phyloP scores from a whole-genome alignment of 2,113 vertebrate genomes.

The Halichoerus grypus region DNA sequence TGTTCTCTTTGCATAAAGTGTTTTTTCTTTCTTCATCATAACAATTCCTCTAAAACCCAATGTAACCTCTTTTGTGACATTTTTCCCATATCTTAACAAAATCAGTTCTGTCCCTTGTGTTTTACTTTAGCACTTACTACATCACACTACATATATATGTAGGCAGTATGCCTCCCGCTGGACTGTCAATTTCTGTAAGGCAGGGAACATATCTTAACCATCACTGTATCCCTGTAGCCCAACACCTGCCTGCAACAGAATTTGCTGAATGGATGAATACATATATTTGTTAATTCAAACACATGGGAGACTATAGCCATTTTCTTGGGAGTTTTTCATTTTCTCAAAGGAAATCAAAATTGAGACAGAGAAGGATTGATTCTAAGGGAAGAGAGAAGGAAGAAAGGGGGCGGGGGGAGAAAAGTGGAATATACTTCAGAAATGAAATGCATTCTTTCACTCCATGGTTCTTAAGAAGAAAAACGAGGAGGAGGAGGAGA shows the following conservation, averaged over 20 bases:
- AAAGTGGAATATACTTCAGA: conserved; percentile 1
- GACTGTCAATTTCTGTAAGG: not conserved
- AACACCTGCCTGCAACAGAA: not conserved
- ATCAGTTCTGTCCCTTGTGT: not conserved
- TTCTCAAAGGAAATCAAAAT: conserved; percentile 59
- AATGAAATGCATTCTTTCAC: conserved; percentile 4
- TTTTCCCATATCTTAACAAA: conserved; percentile 14
- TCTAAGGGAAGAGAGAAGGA: not conserved
- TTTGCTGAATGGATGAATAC: conserved; percentile 32
- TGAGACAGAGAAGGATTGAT: not conserved
- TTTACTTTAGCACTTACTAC: not conserved
- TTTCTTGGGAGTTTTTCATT: not conserved
- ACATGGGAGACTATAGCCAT: not conserved
- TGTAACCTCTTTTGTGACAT: not conserved
- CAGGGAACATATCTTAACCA: not conserved
- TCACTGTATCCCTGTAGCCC: not conserved
- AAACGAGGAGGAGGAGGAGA: not conserved
- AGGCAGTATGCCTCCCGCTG: not conserved
- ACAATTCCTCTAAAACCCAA: not conserved
- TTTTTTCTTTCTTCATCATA: not conserved
- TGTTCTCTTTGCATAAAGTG: not conserved
- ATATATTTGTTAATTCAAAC: conserved; percentile 12
- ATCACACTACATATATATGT: not conserved
- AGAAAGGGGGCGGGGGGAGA: not conserved
- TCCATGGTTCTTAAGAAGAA: not conserved